Percentiles rank a stretch among this genome's conserved stretches.
Conservation (phyloP, 2,888 invertebrate genomes). For the Oscheius myriophilus region DNA sequence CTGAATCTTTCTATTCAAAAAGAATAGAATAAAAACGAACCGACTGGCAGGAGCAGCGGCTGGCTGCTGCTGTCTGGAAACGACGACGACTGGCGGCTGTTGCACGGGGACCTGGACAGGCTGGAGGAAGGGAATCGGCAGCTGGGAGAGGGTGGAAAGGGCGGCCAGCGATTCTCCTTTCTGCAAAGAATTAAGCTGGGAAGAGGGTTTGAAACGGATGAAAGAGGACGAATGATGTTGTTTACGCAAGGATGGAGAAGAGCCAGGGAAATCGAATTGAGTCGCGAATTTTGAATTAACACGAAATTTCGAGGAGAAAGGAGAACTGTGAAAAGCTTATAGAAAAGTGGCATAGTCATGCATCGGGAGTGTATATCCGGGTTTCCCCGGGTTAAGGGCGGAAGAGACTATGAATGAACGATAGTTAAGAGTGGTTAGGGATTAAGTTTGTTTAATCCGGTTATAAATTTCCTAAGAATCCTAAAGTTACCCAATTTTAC, state of each 20-base stretch:
- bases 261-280: too few relatives aligned
- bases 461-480: too few relatives aligned
- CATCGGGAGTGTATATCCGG: too few relatives aligned
- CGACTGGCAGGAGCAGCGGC: not conserved
- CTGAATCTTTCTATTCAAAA: not conserved
- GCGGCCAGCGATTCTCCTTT: conserved; percentile 59
- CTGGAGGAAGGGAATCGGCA: conserved; percentile 64
- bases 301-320: too few relatives aligned
- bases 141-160: conserved; percentile 51
- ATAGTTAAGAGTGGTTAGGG: too few relatives aligned
- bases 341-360: too few relatives aligned
- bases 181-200: not conserved
- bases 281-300: too few relatives aligned
- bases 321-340: too few relatives aligned
- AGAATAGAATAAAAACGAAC: not conserved
- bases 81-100: not conserved
- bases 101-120: conserved; percentile 36
- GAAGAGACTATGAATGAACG: too few relatives aligned
- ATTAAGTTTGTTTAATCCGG: too few relatives aligned
- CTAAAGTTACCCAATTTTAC: too few relatives aligned
- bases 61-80: conserved; percentile 14
- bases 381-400: too few relatives aligned
- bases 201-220: not conserved
- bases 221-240: not conserved
- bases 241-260: not conserved